Evolutionary conservation across 2,888 invertebrate species (phyloP), one percentile per base, ranked within the genome.

Genomic region (Dexiosoma caninum): DNA sequence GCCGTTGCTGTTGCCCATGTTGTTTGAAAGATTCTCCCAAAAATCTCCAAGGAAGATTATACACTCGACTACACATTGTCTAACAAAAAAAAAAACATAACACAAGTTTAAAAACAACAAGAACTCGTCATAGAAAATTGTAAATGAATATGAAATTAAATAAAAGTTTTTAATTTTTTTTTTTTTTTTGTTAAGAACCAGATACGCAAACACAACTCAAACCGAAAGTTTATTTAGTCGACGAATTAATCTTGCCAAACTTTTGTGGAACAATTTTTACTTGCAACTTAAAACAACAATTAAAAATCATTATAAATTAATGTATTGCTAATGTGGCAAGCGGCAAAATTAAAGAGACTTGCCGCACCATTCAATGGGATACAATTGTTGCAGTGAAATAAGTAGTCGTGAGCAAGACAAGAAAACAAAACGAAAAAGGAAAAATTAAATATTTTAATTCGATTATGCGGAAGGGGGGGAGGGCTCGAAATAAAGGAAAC

Each of bases 51-150:
- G 35, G 49, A 76, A 72, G 85, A 86, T 88, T 86, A 87, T 85
- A 85, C 87, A 87, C 88, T 88, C 86, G 84, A 85, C 86, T 85
- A 86, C 85, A 46, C 59, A 60, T 74, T 55, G 16, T 3, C 27
- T n/a, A 27, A 27, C 67, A 44, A 30, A 55, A 19, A n/a, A 72
- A 64, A 12, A 49, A 79, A 49, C n/a, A 71, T 49, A 46, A 60
- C 49, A 3, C 27, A 46, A n/a, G n/a, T n/a, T n/a, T n/a, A 62
- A 57, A 40, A 37, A 53, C 27, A 81, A 62, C 19, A 71, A 67
- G 51, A 67, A 27, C 32, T 44, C n/a, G 12, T 16, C 40, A 72
- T 44, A 16, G 8, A n/a, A 32, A 62, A 37, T 21, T 46, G 59
- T 46, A 67, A 62, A 71, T 66, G 55, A 37, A 55, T 76, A 32